A percentile compares a stretch with the other conserved stretches of the same genome.
These are phyloP conservation scores for Hipparchia sbordonii DNA, from an alignment of 2,888 invertebrate species.

Conservation along the genomic window DNA sequence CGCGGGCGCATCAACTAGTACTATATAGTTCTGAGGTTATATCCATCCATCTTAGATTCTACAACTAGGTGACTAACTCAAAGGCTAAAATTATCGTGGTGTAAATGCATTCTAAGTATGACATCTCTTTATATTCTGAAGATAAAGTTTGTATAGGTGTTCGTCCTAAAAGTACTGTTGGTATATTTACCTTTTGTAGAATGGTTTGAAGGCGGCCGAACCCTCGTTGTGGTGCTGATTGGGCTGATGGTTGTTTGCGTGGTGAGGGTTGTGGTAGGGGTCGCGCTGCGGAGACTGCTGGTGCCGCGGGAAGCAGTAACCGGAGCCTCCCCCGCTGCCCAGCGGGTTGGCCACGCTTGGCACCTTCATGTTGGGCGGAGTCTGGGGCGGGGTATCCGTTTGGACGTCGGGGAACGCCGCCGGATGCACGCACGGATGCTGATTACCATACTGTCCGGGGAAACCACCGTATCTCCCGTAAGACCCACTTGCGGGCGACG, in stretches of 20 bases:
- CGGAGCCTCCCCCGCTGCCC: constrained; percentile 84
- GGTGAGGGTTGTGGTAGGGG: constrained; percentile 82
- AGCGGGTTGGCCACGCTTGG: constrained; percentile 90
- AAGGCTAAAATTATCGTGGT: no score
- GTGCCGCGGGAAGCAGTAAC: constrained; percentile 79
- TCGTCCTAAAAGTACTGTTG: background rate
- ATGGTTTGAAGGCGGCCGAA: constrained; percentile 92
- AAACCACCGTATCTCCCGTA: constrained; percentile 87
- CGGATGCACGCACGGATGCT: constrained; percentile 83
- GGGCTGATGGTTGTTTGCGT: constrained; percentile 74
- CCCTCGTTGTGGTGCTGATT: constrained; percentile 81
- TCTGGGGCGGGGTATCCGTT: constrained; percentile 96
- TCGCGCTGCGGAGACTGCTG: constrained; percentile 82
- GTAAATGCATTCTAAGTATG: no score
- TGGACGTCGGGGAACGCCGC: constrained; percentile 94
- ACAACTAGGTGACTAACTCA: no score
- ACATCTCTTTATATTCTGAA: no score
- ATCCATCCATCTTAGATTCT: no score
- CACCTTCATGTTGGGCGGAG: constrained; percentile 96
- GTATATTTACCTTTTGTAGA: constrained; percentile 88
- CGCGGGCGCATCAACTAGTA: no score
- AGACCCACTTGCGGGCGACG: constrained; percentile 80
- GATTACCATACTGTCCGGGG: constrained; percentile 83
- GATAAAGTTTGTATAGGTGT: no score
- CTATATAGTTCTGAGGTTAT: no score